Evolutionary conservation across 1,140 invertebrate species (phyloP), one percentile per base, ranked within the genome.

Genomic region (Pomacea maculata): DNA sequence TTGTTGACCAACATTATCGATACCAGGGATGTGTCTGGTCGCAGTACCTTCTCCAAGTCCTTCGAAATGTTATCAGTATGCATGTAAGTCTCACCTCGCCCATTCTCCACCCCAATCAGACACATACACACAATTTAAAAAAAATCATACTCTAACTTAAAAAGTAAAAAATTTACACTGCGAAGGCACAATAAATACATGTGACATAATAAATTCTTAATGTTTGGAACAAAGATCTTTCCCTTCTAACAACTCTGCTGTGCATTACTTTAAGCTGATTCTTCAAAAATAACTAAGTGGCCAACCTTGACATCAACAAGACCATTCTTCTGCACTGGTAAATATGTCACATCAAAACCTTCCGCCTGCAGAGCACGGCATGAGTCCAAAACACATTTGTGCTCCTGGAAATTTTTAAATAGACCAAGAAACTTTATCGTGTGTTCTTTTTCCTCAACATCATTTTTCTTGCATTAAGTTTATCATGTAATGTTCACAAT

Each of bases 381-480:
- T 0, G 98, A 99, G 93, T 99, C 99, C 85, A 99, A 92, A 21
- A 99, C 98, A 93, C 99, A 99, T 93, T 99, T 99, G 91, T 99
- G 98, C 92, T 99, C 98, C 95, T 97, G 84, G 55, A 88, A 86
- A 65, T 45, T 45, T 45, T 2, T 45, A 45, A 45, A 45, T 45
- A 45, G 11, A 61, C 57, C 11, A 61, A 17, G 57, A 61, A 11
- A 61, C 15, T 61, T 17, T 17, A 61, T 61, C 8, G 1, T 11
- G 57, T 61, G 9, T 61, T 61, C 57, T 61, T 17, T 61, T 61
- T 17, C 8, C 11, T 14, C 11, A 61, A 4, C 15, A 61, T 61
- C 15, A 6, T 11, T 61, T 61, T 61, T 17, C 11, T 61, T 11
- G 15, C 11, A 61, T 61, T 11, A 61, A 61, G 11, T 61, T 61